Evolutionary conservation across 2,888 invertebrate genomes (phyloP), one percentile per base, ranked within the genome.

Genomic region (Endotricha flammealis): DNA sequence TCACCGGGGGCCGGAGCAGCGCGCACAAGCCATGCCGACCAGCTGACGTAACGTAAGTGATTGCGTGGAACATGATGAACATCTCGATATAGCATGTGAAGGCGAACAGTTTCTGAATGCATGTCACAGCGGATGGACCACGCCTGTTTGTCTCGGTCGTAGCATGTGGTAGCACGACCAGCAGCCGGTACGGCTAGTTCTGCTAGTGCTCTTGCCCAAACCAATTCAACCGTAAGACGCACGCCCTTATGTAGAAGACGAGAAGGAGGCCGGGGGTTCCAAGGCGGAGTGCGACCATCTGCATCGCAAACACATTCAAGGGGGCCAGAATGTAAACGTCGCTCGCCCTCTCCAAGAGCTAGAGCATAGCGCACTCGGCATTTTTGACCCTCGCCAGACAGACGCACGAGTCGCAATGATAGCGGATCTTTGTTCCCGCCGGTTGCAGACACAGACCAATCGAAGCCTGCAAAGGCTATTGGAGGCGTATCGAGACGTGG

Each of bases 321-420:
- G 14, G 90, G 87, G 1, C 92, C 92, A 0, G 92, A 92, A 51
- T 92, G 91, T 47, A 91, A 70, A 27, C 91, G 80, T 11, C 90
- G 79, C 30, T 92, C 91, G 0, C 90, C 91, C 44, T 92, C 92
- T 1, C 92, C 93, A 1, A 94, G 76, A 0, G 90, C 88, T 17
- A 91, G 87, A 38, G 90, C 90, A 72, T 93, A 94, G 12, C 91
- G 87, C 5, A 94, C 92, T 39, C 93, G 88, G 64, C 94, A 94
- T 32, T 91, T 90, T 65, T 94, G 93, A 53, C 94, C 94, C 62
- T 93, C 93, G 29, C 93, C 93, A n/a, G 94, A 93, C 36, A 93
- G 88, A 32, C 94, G 88, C 58, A 91, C 90, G 23, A 95, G 78
- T 37, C 91, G 89, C 32, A 92, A 53, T 8, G 79, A 49, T 5